Evolutionary conservation across 2,797 vertebrate genomes (phyloP), one percentile per base, ranked within the genome.

Genomic region (Rhinella marina): DNA sequence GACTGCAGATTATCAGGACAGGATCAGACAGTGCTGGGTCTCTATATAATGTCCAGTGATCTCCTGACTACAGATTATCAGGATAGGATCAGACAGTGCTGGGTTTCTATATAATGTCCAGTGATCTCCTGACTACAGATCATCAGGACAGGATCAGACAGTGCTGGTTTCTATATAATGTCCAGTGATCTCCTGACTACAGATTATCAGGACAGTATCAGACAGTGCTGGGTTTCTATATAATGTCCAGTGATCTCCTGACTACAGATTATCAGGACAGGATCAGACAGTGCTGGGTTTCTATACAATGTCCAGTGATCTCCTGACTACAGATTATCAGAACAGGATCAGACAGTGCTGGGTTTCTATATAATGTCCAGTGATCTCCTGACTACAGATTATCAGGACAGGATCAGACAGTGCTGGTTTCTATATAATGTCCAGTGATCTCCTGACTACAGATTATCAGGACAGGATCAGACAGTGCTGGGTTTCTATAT

Each of bases 361-460:
- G 70, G 17, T 12, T 29, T 76, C n/a, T 70, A 68, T 79, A 8
- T 70, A 86, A 70, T 79, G 25, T 73, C n/a, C 19, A 25, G 64
- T 25, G 54, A 72, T n/a, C 77, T 25, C 77, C 78, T 59, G 68
- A 62, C 56, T 87, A 64, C 8, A 17, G 23, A 59, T 72, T 86
- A 75, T 62, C 54, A 72, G 29, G 64, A 72, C 54, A 17, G 78
- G 64, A 41, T 41, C 32, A 41, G 32, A 41, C 32, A 17, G 25
- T 10, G 4, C 61, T 64, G 59, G 12, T 76, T 66, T 27, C 3
- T 68, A 54, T 50, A 41, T 41, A 41, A 41, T 41, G 3, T 41
- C 32, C 32, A 41, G 32, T 41, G 32, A 41, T 41, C 32, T 41
- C 32, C 32, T 41, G 32, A 41, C 32, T 41, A 41, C 32, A 41